A percentile compares a stretch with the other conserved stretches of the same genome.
Evolutionary conservation across 2,797 vertebrate species (phyloP).

Genomic region (Muscicapa comitata): DNA sequence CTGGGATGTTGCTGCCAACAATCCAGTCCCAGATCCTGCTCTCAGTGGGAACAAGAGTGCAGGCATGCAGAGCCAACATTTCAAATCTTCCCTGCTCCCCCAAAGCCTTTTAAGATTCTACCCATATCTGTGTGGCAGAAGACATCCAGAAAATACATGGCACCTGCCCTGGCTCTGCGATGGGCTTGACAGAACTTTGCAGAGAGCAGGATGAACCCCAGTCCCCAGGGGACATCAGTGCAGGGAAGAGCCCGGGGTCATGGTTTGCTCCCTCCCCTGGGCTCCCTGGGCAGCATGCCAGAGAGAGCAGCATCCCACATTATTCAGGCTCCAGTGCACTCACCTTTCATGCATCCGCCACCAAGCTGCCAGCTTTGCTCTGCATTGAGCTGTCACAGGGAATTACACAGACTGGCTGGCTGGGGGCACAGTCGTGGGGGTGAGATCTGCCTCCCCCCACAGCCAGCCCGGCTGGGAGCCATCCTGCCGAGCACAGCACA

Average conservation of each 20-base stretch:
- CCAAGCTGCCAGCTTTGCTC: slow-evolving; percentile 12
- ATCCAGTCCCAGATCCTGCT: neutral
- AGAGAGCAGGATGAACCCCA: accelerated
- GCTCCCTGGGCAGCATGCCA: neutral
- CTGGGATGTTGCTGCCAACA: neutral
- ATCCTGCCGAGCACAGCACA: neutral
- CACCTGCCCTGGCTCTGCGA: neutral
- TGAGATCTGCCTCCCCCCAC: neutral
- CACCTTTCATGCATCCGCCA: slow-evolving; percentile 27
- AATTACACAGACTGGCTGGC: slow-evolving; percentile 44
- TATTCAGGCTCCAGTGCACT: slow-evolving; percentile 50
- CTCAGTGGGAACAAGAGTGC: neutral
- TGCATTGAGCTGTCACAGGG: slow-evolving; percentile 66
- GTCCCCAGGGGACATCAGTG: neutral
- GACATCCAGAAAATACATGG: neutral
- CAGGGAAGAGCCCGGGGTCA: neutral
- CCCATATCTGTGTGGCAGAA: neutral
- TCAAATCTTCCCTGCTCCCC: neutral
- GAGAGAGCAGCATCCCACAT: slow-evolving; percentile 23
- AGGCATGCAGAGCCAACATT: accelerated
- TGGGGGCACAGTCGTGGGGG: neutral
- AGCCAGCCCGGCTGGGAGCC: neutral
- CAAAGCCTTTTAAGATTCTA: neutral
- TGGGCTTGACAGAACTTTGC: neutral
- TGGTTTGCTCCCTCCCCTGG: neutral